Base-by-base conservation (phyloP, 2,797 vertebrate species). In the Microcaecilia unicolor region DNA sequence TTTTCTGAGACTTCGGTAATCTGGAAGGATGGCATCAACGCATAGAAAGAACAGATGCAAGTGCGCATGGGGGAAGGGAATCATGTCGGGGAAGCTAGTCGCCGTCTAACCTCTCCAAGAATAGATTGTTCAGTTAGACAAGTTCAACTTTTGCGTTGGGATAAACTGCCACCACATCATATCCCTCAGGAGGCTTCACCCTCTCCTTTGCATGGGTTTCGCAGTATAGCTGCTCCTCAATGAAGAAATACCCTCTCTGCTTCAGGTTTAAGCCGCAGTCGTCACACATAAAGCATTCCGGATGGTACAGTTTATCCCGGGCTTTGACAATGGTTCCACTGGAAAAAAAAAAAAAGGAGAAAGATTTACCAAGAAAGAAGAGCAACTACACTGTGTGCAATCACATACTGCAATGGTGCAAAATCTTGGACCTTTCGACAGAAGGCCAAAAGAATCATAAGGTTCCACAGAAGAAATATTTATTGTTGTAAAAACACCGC, bases 321-420 rank as follows among this genome's bases (percentile, higher is more conserved):
- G 93, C 94, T 69, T 97, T 98, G 56, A 98, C 92, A 1, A 98
- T 97, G 14, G 90, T 96, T 39, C 95, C 95, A 28, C 95, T 98
- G 61, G 21, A n/a, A 32, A 31, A 31, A 4, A 15, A 3, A 15
- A 13, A 22, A 3, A 15, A 5, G 11, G 4, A 18, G 5, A 12
- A 22, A 16, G 7, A 4, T 18, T 18, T 12, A n/a, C 29, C 17
- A 6, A 10, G 16, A 7, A 8, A 29, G 12, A 4, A 9, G n/a
- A n/a, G n/a, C n/a, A n/a, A n/a, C n/a, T n/a, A n/a, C n/a, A n/a
- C n/a, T n/a, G n/a, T n/a, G n/a, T n/a, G n/a, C n/a, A n/a, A n/a
- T n/a, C n/a, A n/a, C n/a, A n/a, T n/a, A n/a, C n/a, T n/a, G n/a
- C n/a, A n/a, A n/a, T n/a, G n/a, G n/a, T n/a, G n/a, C n/a, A n/a